Base-by-base conservation (phyloP, 1,140 invertebrate species). In the Kradibia gibbosae region DNA sequence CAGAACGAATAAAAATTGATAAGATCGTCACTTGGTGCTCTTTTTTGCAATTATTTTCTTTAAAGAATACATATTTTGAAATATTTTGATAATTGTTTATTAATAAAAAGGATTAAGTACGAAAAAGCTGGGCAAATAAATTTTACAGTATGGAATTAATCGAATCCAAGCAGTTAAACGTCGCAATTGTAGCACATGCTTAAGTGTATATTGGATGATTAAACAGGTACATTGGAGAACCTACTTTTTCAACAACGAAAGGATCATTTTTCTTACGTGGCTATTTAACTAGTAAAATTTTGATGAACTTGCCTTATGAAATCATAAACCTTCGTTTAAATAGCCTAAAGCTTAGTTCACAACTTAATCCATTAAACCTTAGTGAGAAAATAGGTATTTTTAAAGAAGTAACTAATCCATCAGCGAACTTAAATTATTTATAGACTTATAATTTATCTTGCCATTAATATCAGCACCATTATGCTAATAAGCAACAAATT, bases 1-100 rank as follows among this genome's bases (percentile, higher is more conserved):
- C 45, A 48, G 20, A 71, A 71, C 70, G 70, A 71, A 71, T 71
- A 71, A 48, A 28, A 3, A n/a, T 25, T 13, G 39, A 28, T 45
- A 71, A 39, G 67, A 71, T 45, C 67, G 67, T 71, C 45, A 36
- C 42, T 71, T 71, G 36, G 67, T 71, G 34, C 3, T 65, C 36
- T 65, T 65, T 11, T 62, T 62, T 62, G 60, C 13, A 1, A 8
- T 20, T 36, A 4, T 17, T 36, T 10, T 20, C 36, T 48, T 7
- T 65, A 65, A 65, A 34, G 13, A 65, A 15, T 7, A 11, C 11
- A 34, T 13, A 34, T 34, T 36, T 28, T 39, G 15, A 13, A 67
- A 34, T 67, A 67, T n/a, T 67, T 25, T 39, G 5, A 13, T 67
- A 13, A 39, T 36, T 62, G 25, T 31, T 28, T 28, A 4, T 31